phyloP scores from a whole-genome alignment of 2,113 vertebrate genomes.

The Sardina pilchardus region DNA sequence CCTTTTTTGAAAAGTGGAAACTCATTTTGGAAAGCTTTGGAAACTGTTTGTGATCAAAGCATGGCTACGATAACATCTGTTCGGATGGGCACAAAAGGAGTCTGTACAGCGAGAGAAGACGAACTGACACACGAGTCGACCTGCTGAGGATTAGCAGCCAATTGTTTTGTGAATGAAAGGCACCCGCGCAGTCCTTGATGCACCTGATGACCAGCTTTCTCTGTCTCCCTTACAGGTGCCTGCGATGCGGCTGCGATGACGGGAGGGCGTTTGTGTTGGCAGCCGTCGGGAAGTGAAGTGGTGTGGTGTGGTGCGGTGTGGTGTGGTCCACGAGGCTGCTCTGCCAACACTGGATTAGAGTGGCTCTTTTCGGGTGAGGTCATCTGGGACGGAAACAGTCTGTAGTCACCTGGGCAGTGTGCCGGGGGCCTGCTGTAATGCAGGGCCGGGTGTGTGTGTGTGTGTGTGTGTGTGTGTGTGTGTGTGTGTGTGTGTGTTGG shows the following conservation, averaged over 20 bases:
- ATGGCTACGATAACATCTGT: background rate
- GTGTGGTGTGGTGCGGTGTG: background rate
- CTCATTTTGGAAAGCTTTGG: background rate
- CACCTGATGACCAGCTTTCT: background rate
- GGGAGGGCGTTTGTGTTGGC: slow-evolving; percentile 49
- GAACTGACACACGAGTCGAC: background rate
- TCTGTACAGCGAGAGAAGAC: background rate
- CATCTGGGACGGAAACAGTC: slow-evolving; percentile 50
- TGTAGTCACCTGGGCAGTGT: slow-evolving; percentile 38
- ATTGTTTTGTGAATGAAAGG: background rate
- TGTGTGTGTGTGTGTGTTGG: background rate
- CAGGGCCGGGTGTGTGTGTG: background rate
- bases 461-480: background rate
- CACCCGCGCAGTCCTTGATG: background rate
- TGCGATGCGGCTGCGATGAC: slow-evolving; percentile 32
- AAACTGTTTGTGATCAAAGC: background rate
- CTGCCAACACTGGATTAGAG: slow-evolving; percentile 30
- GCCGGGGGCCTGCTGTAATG: slow-evolving; percentile 13
- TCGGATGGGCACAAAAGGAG: background rate
- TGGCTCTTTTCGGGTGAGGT: slow-evolving; percentile 46
- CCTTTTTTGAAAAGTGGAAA: background rate
- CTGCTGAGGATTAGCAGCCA: background rate
- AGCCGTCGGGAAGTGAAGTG: slow-evolving; percentile 10
- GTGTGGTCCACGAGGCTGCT: background rate
- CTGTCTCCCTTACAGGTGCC: background rate